phyloP scores from a whole-genome alignment of 2,113 vertebrate genomes.

The Chaetops frenatus region DNA sequence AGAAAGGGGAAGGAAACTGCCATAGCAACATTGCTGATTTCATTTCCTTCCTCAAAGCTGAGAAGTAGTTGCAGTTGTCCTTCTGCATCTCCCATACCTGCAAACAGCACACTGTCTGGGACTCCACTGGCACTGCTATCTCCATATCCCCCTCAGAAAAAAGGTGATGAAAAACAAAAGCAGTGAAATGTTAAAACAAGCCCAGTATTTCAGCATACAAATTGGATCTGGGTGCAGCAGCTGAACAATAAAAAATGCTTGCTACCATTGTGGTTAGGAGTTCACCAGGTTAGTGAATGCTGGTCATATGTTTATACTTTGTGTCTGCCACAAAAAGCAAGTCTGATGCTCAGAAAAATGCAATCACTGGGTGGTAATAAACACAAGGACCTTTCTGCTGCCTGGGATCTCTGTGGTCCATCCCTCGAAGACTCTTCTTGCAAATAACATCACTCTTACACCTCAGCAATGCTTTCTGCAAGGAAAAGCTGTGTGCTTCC shows the following conservation, averaged over 20 bases:
- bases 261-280: neutral
- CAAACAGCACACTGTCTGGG: neutral
- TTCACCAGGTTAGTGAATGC: neutral
- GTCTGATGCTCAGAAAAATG: neutral
- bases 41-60: neutral
- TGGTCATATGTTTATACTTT: neutral
- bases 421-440: neutral
- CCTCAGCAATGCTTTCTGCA: neutral
- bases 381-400: neutral
- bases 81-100: neutral
- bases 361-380: accelerated
- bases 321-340: neutral
- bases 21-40: neutral
- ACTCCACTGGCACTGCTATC: neutral
- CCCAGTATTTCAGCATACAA: neutral
- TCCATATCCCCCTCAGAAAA: neutral
- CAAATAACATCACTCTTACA: neutral
- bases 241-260: neutral
- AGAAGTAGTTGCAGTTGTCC: neutral
- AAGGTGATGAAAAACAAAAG: neutral
- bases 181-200: neutral
- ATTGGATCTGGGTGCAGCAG: neutral
- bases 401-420: neutral
- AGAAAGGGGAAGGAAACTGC: neutral
- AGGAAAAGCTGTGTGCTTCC: neutral